Conservation (phyloP, 2,113 vertebrate species). For the Anoura caudifer region DNA sequence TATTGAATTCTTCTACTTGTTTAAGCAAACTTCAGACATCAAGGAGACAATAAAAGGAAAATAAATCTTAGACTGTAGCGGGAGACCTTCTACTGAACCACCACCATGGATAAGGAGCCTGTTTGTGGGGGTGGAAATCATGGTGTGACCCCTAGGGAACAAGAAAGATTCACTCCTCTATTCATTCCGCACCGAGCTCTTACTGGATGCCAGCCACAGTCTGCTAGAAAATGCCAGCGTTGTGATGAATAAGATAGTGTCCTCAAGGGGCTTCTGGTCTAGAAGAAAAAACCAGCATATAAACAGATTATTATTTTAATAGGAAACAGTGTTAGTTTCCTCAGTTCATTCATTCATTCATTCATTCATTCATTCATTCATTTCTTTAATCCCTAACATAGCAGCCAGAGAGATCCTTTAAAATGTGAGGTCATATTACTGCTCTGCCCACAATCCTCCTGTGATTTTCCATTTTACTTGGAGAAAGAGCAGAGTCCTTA, state of each 20-base stretch:
- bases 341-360: not conserved
- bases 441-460: not conserved
- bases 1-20: not conserved
- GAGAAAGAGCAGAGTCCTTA: not conserved
- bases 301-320: not conserved
- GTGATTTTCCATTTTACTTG: not conserved
- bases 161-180: constrained; percentile 8
- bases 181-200: not conserved
- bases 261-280: not conserved
- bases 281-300: not conserved
- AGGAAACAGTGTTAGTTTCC: not conserved
- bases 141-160: not conserved
- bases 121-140: not conserved
- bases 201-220: not conserved
- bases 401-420: not conserved
- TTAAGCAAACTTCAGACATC: not conserved
- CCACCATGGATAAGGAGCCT: not conserved
- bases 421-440: not conserved
- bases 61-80: not conserved
- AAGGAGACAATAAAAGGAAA: constrained; percentile 5
- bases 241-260: not conserved
- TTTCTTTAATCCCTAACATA: not conserved
- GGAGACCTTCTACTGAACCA: too few relatives aligned
- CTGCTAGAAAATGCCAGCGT: not conserved
- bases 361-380: not conserved